Evolutionary conservation across 2,797 vertebrate species (phyloP).

Genomic region (Anguilla obscura): DNA sequence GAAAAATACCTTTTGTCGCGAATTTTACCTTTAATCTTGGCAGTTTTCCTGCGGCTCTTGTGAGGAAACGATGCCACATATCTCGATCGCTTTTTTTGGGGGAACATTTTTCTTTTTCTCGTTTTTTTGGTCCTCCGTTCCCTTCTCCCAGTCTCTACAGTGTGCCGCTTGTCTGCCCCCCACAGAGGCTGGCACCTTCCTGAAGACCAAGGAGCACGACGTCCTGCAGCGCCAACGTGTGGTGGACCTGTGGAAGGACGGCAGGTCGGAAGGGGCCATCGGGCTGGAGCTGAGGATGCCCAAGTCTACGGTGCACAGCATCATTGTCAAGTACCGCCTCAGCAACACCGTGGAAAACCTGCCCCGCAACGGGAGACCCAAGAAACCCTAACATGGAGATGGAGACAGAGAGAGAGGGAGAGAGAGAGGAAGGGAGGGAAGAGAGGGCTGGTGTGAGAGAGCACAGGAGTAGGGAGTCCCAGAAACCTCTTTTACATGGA

Average conservation of each 20-base stretch:
- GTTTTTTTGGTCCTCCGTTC: constrained; percentile 1
- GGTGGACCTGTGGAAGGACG: constrained; percentile 83
- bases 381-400: constrained; percentile 65
- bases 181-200: constrained; percentile 78
- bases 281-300: constrained; percentile 80
- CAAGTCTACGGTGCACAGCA: constrained; percentile 83
- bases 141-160: constrained; percentile 71
- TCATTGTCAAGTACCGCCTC: constrained; percentile 82
- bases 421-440: constrained; percentile 34
- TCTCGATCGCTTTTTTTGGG: constrained; percentile 5
- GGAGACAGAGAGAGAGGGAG: background rate
- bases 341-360: constrained; percentile 84
- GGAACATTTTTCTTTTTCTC: constrained; percentile 12
- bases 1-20: background rate
- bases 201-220: constrained; percentile 83
- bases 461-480: background rate
- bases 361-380: constrained; percentile 77
- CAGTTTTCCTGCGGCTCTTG: background rate
- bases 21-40: background rate
- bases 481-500: background rate
- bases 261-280: constrained; percentile 80
- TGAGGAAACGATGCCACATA: background rate
- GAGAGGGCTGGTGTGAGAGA: constrained; percentile 34
- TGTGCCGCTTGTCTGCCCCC: constrained; percentile 83
- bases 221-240: constrained; percentile 80